Evolutionary conservation across 1,140 invertebrate species (phyloP).

Genomic region (Eufriesea mexicana): DNA sequence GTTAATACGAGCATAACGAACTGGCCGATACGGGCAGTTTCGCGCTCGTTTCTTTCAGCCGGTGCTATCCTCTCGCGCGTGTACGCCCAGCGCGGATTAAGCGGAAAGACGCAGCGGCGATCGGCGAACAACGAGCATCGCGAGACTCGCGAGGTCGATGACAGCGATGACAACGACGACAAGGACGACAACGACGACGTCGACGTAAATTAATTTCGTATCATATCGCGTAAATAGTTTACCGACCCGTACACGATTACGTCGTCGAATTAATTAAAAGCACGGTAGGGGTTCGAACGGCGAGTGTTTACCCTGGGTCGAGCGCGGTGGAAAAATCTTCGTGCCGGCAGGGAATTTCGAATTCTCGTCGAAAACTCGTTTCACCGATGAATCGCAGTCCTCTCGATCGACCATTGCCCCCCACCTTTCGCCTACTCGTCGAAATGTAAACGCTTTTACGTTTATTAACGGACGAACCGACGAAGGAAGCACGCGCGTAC

Average conservation of each 20-base stretch:
- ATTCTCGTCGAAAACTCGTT: background rate
- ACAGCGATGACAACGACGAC: background rate
- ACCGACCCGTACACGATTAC: no score
- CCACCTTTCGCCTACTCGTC: background rate
- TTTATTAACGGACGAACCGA: constrained; percentile 6
- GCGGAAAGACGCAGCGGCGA: background rate
- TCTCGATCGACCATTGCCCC: no score
- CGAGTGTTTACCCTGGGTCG: no score
- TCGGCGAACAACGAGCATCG: no score
- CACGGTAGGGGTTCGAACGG: background rate
- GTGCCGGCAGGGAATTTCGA: no score
- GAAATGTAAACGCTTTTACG: constrained; percentile 10
- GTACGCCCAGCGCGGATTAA: background rate
- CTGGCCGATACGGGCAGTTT: background rate
- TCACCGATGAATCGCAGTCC: background rate
- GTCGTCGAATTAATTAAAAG: background rate
- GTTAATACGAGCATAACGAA: constrained; percentile 17
- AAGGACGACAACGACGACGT: background rate
- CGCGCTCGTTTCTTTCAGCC: background rate
- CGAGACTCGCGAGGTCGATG: no score
- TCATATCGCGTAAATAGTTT: background rate
- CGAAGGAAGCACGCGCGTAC: background rate
- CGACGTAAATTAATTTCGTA: background rate
- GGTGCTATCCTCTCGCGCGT: background rate
- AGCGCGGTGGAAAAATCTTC: background rate